Base-by-base conservation (phyloP, 2,113 vertebrate species). In the Sinocyclocheilus grahami region DNA sequence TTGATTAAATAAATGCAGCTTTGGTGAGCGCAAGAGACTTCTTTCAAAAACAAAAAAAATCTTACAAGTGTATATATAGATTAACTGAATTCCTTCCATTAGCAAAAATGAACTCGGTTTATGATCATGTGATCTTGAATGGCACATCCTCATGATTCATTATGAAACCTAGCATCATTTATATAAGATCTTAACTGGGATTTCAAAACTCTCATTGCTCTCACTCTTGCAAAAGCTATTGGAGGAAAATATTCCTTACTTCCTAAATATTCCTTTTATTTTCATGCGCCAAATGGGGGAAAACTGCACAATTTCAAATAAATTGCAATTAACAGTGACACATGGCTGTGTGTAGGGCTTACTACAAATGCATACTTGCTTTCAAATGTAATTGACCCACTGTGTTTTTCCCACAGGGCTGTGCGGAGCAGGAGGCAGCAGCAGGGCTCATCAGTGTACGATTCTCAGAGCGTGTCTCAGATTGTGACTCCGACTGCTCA, bases 381-480 rank as follows among this genome's bases (percentile, higher is more conserved):
- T 76, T 62, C 30, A 79, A 24, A n/a, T 42, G 60, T 27, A 14
- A 16, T 46, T 7, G 12, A 39, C 58, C 3, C 1, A 2, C 5
- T 14, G 13, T 48, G 11, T 81, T 67, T 27, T 69, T 63, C 62
- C n/a, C 27, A 7, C 87, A 95, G 94, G 90, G 91, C 92, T 1
- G 55, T 91, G 27, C 90, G 92, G 16, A 91, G 89, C 90, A 90
- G 90, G 87, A 94, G 91, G 87, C 93, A 92, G 82, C 87, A 76
- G 92, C 42, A 75, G 37, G 75, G 42, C 1, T 67, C 88, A 55
- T 91, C 93, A 33, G 78, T 92, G 20, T 91, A 93, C 24, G 85
- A 94, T 86, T 91, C 89, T 67, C 90, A 92, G 87, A 82, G 67
- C 4, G 89, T 88, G 0, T 91, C 89, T 67, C 91, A 92, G 87